Evolutionary conservation across 2,888 invertebrate genomes (phyloP), one percentile per base, ranked within the genome.

Genomic region (Clivina fossor): DNA sequence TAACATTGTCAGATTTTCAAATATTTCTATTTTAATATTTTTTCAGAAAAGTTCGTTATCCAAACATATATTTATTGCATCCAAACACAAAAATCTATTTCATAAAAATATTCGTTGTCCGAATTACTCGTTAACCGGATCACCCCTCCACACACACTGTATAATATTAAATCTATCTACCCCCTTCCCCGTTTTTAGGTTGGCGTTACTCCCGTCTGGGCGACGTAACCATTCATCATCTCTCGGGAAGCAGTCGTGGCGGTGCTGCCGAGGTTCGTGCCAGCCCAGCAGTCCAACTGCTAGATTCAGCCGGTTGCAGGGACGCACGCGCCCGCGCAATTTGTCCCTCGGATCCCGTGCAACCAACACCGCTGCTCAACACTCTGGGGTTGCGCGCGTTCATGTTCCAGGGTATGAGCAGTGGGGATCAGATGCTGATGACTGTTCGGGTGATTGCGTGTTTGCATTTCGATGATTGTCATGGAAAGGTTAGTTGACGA

Each of bases 401-500:
- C 35, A 76, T 81, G 73, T 82, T 83, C 63, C 79, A 81, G 57
- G 80, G 79, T 9, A 80, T 81, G 75, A 72, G 70, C 15, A 78
- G 77, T 61, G 80, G 78, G 1, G 82, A 82, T 53, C 78, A 80
- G 61, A 74, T 82, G 68, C 68, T 79, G 1, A 68, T 83, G 59
- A 78, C 76, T 35, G 77, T 81, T 58, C 75, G 76, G 57, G 74
- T 81, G 58, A 71, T 76, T 1, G 83, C 78, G 1, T 83, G 82
- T 59, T 58, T 82, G 33, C 77, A 79, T 53, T 68, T 73, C 1
- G 69, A 69, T 1, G 82, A 82, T 62, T 82, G 82, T 61, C 66
- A 70, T n/a, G n/a, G n/a, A n/a, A n/a, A n/a, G n/a, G n/a, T n/a
- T n/a, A n/a, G n/a, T n/a, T n/a, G n/a, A n/a, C n/a, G n/a, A n/a